Evolutionary conservation across 2,113 vertebrate species (phyloP), one percentile per base, ranked within the genome.

Genomic region (Syngnathus floridae): DNA sequence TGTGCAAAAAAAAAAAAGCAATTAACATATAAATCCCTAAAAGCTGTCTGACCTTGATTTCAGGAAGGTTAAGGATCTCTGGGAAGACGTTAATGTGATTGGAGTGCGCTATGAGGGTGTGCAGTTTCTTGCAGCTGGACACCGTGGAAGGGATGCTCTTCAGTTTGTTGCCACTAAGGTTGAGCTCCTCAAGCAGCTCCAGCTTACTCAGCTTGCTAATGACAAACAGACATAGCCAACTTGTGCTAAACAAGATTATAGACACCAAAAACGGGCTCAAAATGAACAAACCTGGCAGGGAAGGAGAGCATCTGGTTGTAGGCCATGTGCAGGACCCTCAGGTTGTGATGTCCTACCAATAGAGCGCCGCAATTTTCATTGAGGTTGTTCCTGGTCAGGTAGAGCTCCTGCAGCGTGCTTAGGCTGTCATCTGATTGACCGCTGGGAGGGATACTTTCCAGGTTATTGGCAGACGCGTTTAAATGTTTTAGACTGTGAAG

Each of bases 141-240:
- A 98, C 93, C 0, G 96, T 98, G 65, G 95, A 98, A 56, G 96
- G 96, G 83, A 98, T 93, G 10, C 92, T 91, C 91, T 95, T 97
- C 75, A 98, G 89, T 71, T 94, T 95, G 90, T 98, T 98, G 60
- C 96, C 93, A 72, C 95, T 98, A 68, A 98, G 82, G 82, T 98
- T 96, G 55, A 98, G 88, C 84, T 98, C 96, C 82, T 98, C 96
- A 81, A 98, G 84, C 21, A 91, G 87, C 73, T 97, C 95, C 86
- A 98, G 84, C 65, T 95, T 98, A 88, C 93, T 94, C 68, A 98
- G 88, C 84, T 98, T 98, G 86, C 96, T 98, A 45, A 65, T 76
- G 38, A 68, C 35, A 75, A 78, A 6, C 49, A 65, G 56, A 60
- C 59, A 21, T 7, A 41, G 5, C 17, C 51, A 54, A 54, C n/a